phyloP scores from a whole-genome alignment of 2,888 invertebrate species.

The Diogma glabrata region DNA sequence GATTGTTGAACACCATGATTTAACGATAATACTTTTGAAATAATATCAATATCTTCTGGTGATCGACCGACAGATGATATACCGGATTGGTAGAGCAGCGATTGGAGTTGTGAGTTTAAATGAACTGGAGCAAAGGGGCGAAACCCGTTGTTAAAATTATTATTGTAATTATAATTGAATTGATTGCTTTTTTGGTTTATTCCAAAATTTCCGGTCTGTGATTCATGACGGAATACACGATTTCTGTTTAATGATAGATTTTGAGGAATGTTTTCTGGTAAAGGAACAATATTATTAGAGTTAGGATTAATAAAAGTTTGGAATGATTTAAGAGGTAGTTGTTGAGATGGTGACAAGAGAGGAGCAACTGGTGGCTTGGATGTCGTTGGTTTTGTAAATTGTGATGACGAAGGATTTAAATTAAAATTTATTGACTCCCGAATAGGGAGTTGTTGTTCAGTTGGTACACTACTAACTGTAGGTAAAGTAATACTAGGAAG shows the following conservation, averaged over 20 bases:
- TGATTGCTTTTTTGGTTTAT: constrained; percentile 23
- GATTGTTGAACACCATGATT: constrained; percentile 54
- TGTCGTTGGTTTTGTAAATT: constrained; percentile 21
- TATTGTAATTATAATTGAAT: constrained; percentile 19
- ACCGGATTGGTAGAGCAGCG: constrained; percentile 53
- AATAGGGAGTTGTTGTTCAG: constrained; percentile 38
- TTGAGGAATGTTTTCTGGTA: constrained; percentile 40
- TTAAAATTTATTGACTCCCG: constrained; percentile 41
- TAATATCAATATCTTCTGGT: constrained; percentile 67
- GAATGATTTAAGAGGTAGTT: constrained; percentile 29
- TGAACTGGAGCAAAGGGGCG: constrained; percentile 2
- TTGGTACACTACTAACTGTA: constrained; percentile 27
- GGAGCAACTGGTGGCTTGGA: constrained; percentile 25
- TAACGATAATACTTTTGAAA: constrained; percentile 66
- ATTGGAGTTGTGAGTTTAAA: constrained; percentile 43
- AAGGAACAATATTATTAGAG: constrained; percentile 30
- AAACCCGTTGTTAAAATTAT: no score
- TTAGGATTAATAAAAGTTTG: constrained; percentile 20
- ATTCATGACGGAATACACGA: constrained; percentile 39
- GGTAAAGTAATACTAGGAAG: constrained; percentile 29
- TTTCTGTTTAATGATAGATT: constrained; percentile 21
- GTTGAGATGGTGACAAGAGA: constrained; percentile 37
- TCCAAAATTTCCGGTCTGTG: constrained; percentile 45
- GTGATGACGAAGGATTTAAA: constrained; percentile 20
- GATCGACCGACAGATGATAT: constrained; percentile 43